Conservation (phyloP, 2,113 vertebrate genomes). For the Xenopus borealis region DNA sequence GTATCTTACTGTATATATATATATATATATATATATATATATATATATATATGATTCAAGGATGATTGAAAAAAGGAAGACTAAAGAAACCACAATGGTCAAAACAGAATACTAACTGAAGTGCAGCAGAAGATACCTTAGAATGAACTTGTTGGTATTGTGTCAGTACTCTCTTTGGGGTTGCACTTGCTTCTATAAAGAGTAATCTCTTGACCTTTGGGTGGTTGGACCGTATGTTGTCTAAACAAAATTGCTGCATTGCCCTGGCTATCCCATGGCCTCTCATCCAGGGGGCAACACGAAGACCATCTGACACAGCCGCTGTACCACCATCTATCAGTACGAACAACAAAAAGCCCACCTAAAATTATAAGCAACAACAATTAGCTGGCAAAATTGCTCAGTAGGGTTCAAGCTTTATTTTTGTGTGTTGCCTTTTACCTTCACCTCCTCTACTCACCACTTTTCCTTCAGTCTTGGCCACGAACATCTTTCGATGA, state of each 20-base stretch:
- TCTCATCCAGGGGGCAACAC: constrained; percentile 65
- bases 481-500: constrained; percentile 13
- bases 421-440: neutral
- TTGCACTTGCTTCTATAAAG: no score
- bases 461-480: constrained; percentile 20
- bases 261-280: constrained; percentile 54
- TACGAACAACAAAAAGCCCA: constrained; percentile 68
- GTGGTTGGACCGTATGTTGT: constrained; percentile 64
- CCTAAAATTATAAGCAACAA: constrained; percentile 50
- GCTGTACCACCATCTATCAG: constrained; percentile 67
- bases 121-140: no score
- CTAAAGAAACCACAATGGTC: no score
- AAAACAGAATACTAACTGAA: no score
- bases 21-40: no score
- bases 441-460: neutral
- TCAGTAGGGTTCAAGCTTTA: no score
- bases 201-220: constrained; percentile 65
- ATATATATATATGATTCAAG: no score
- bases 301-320: constrained; percentile 69
- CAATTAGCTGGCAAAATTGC: no score
- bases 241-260: constrained; percentile 64
- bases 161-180: no score
- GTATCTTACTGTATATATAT: no score
- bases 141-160: no score
- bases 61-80: no score